phyloP scores from a whole-genome alignment of 1,140 invertebrate genomes.

The Diprion similis region DNA sequence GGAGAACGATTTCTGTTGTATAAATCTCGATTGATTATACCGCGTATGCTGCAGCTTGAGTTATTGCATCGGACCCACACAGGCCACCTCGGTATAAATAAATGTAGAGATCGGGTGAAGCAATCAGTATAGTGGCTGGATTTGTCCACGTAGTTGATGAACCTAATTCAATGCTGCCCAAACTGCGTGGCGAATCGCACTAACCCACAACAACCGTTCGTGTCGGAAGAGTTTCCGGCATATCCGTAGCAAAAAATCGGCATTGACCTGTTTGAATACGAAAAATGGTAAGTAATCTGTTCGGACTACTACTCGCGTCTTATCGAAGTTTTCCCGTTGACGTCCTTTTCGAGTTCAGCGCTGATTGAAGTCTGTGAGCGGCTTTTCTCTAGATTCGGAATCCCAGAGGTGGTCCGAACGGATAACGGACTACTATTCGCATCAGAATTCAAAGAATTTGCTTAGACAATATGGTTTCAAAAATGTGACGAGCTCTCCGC shows the following conservation, averaged over 20 bases:
- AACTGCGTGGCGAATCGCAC: slow-evolving; percentile 23
- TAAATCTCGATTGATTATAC: slow-evolving; percentile 28
- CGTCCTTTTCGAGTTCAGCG: slow-evolving; percentile 26
- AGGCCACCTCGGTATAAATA: slow-evolving; percentile 28
- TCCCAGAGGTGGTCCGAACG: slow-evolving; percentile 28
- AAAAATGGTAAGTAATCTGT: slow-evolving; percentile 34
- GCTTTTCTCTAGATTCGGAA: slow-evolving; percentile 29
- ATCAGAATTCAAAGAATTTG: slow-evolving; percentile 37
- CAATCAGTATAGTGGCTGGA: slow-evolving; percentile 29
- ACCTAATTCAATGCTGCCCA: slow-evolving; percentile 28
- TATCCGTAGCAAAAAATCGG: slow-evolving; percentile 33
- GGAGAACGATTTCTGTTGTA: slow-evolving; percentile 25
- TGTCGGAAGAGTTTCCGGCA: slow-evolving; percentile 21
- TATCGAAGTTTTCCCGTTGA: slow-evolving; percentile 35
- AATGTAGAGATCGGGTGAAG: slow-evolving; percentile 28
- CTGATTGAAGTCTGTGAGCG: slow-evolving; percentile 28
- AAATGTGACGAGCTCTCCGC: slow-evolving; percentile 35
- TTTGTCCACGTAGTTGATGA: slow-evolving; percentile 20
- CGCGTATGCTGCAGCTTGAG: slow-evolving; percentile 24
- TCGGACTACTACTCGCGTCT: slow-evolving; percentile 38
- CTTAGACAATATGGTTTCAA: slow-evolving; percentile 33
- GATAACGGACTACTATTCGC: slow-evolving; percentile 30
- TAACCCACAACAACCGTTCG: slow-evolving; percentile 25
- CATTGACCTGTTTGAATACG: slow-evolving; percentile 35
- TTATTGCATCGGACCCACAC: slow-evolving; percentile 27